Percentiles rank a stretch among this genome's conserved stretches.
These are phyloP conservation scores for Aspidiotus destructor DNA, from an alignment of 2,888 invertebrate species.

Conservation along the genomic window DNA sequence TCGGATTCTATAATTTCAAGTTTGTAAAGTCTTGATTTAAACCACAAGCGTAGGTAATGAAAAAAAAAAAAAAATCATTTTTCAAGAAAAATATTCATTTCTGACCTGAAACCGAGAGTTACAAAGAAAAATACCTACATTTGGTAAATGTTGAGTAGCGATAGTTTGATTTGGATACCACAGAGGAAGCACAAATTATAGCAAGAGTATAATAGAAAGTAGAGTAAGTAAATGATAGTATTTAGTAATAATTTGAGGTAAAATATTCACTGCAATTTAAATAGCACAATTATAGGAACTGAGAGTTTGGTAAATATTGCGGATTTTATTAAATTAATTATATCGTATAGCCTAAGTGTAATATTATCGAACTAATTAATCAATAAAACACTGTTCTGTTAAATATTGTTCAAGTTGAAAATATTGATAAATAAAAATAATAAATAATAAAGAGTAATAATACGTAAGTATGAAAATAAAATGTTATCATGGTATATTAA, in stretches of 20 bases:
- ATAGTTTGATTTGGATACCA: constrained; percentile 12
- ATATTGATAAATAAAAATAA: constrained; percentile 11
- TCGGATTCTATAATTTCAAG: too few species aligned
- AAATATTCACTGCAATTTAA: constrained; percentile 29
- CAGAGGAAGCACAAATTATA: constrained; percentile 29
- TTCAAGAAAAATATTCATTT: neutral
- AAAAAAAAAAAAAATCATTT: constrained; percentile 1
- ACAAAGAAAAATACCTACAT: neutral
- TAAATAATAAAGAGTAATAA: neutral
- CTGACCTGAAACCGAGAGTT: neutral
- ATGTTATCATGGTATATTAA: constrained; percentile 27
- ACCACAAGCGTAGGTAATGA: constrained; percentile 2
- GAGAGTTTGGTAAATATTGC: constrained; percentile 32
- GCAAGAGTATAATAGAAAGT: constrained; percentile 19
- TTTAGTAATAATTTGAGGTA: constrained; percentile 19
- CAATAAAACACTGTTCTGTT: too few species aligned
- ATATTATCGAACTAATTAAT: too few species aligned
- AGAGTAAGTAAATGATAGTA: constrained; percentile 9
- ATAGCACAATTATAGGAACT: constrained; percentile 33
- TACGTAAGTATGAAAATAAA: constrained; percentile 14
- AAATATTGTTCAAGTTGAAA: neutral
- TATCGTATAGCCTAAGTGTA: neutral
- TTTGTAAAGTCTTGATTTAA: neutral
- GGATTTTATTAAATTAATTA: constrained; percentile 24
- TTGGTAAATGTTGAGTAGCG: constrained; percentile 8